Evolutionary conservation across 2,888 invertebrate genomes (phyloP).

Genomic region (Drosophila phalerata): DNA sequence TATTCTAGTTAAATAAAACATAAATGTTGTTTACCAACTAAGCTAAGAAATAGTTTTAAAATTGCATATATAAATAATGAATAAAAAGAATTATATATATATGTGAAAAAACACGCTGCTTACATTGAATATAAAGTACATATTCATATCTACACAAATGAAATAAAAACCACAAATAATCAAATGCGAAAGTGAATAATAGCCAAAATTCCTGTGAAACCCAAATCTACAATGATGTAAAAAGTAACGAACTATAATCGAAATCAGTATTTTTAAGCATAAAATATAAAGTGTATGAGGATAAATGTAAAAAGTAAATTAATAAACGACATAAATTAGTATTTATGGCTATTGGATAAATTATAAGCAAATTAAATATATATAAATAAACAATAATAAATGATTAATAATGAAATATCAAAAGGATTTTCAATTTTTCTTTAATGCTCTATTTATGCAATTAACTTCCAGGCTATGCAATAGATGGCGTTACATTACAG

Average conservation of each 20-base stretch:
- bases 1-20: conserved; percentile 24
- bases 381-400: conserved; percentile 76
- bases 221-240: conserved; percentile 49
- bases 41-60: conserved; percentile 41
- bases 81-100: conserved; percentile 17
- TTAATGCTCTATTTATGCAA: background rate
- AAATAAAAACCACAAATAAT: conserved; percentile 34
- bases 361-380: conserved; percentile 51
- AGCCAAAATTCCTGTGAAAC: conserved; percentile 12
- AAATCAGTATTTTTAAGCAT: conserved; percentile 31
- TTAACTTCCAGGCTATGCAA: too few relatives aligned
- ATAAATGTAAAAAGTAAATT: conserved; percentile 64
- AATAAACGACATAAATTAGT: conserved; percentile 46
- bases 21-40: conserved; percentile 60
- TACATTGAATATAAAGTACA: conserved; percentile 65
- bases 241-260: conserved; percentile 50
- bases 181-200: conserved; percentile 25
- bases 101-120: conserved; percentile 35
- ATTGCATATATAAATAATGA: conserved; percentile 23
- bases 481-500: too few relatives aligned
- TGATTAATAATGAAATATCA: conserved; percentile 46
- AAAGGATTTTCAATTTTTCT: background rate
- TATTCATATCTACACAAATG: conserved; percentile 64
- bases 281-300: conserved; percentile 36
- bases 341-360: conserved; percentile 58